phyloP scores from a whole-genome alignment of 2,888 invertebrate species.

The Lypha dubia region DNA sequence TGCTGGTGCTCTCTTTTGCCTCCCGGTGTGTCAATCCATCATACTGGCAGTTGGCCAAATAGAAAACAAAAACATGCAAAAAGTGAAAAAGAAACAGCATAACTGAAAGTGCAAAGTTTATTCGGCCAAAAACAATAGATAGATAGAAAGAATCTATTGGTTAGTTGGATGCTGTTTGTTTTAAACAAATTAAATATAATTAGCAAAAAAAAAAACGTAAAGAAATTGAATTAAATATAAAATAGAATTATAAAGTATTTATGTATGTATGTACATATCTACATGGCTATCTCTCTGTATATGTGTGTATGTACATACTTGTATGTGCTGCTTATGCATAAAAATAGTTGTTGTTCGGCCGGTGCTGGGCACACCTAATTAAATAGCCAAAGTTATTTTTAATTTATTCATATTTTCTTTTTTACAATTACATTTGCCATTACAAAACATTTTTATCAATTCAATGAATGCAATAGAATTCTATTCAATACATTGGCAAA shows the following conservation, averaged over 20 bases:
- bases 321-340: too few relatives aligned
- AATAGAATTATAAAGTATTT: constrained; percentile 27
- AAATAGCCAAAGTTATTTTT: constrained; percentile 55
- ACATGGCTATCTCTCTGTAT: too few relatives aligned
- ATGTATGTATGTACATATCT: too few relatives aligned
- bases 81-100: constrained; percentile 45
- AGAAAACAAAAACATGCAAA: constrained; percentile 48
- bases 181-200: constrained; percentile 48
- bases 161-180: constrained; percentile 44
- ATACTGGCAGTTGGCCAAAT: constrained; percentile 67
- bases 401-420: constrained; percentile 12
- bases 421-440: constrained; percentile 56
- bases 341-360: not conserved
- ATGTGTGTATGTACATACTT: too few relatives aligned
- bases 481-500: constrained; percentile 56
- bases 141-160: constrained; percentile 47
- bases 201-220: constrained; percentile 48
- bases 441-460: constrained; percentile 45
- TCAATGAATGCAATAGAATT: constrained; percentile 40
- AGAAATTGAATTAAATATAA: constrained; percentile 28
- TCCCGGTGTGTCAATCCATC: constrained; percentile 13
- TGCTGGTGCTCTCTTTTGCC: not conserved
- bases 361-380: constrained; percentile 23
- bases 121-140: constrained; percentile 71
- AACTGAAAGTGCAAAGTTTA: constrained; percentile 72